These are phyloP conservation scores for Drosophila grimshawi DNA, from an alignment of 1,140 invertebrate genomes.

Conservation along the genomic window DNA sequence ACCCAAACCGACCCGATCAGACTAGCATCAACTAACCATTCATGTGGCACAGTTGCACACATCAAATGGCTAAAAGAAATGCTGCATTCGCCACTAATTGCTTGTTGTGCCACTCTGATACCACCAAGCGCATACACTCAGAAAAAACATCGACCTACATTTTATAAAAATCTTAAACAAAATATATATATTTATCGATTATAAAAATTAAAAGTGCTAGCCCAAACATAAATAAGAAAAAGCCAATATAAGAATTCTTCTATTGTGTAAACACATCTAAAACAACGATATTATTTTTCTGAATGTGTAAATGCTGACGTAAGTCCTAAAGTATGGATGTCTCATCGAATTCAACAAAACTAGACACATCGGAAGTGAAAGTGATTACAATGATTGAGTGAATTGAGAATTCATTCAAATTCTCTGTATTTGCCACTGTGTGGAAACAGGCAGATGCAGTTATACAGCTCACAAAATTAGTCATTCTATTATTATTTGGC, in stretches of 20 bases:
- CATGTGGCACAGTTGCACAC: conserved; percentile 42
- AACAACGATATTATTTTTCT: background rate
- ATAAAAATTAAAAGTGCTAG: too few species aligned
- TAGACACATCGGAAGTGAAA: too few species aligned
- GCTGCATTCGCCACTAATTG: conserved; percentile 18
- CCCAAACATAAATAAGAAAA: too few species aligned
- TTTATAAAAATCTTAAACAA: too few species aligned
- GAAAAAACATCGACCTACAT: too few species aligned
- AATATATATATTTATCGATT: too few species aligned
- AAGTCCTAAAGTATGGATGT: too few species aligned
- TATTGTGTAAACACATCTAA: too few species aligned
- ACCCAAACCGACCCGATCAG: background rate
- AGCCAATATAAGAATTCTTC: too few species aligned
- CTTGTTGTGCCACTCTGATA: background rate
- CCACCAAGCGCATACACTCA: background rate
- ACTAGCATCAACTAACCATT: conserved; percentile 10
- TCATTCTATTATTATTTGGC: too few species aligned
- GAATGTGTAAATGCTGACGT: too few species aligned
- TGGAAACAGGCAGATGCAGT: background rate
- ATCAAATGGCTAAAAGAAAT: conserved; percentile 20
- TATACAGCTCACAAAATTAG: conserved; percentile 21
- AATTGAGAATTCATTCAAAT: background rate
- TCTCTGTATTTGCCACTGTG: background rate
- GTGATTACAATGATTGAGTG: background rate
- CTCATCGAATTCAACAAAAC: too few species aligned